These are phyloP conservation scores for Xanthia togata DNA, from an alignment of 2,888 invertebrate genomes.

Conservation along the genomic window DNA sequence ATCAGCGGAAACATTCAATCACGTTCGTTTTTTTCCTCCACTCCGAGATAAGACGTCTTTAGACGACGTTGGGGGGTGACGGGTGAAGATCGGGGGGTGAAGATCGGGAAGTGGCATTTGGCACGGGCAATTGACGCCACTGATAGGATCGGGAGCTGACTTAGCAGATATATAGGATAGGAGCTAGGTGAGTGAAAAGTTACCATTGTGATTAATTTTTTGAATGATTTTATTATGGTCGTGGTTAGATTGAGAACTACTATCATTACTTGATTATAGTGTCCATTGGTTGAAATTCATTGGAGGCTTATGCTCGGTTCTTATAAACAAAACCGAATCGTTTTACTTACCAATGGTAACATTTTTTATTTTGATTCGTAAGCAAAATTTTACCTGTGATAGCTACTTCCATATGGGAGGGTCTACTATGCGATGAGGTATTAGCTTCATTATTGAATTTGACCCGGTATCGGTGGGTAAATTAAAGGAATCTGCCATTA, in stretches of 20 bases:
- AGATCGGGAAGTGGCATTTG: constrained; percentile 88
- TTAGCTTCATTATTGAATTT: no score
- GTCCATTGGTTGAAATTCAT: neutral
- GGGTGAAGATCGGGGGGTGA: constrained; percentile 64
- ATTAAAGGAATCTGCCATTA: neutral
- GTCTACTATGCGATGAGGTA: no score
- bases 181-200: constrained; percentile 64
- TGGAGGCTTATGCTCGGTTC: no score
- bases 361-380: no score
- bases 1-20: constrained; percentile 89
- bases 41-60: constrained; percentile 81
- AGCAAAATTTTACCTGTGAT: no score
- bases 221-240: neutral
- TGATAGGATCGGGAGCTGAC: constrained; percentile 90
- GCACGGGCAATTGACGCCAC: constrained; percentile 91
- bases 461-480: no score
- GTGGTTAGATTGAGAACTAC: no score
- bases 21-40: constrained; percentile 80
- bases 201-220: neutral
- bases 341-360: no score
- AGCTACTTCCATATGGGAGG: no score
- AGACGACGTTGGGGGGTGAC: constrained; percentile 61
- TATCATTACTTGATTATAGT: neutral
- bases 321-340: no score
- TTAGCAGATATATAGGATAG: constrained; percentile 82